These are phyloP conservation scores for Atta cephalotes DNA, from an alignment of 1,140 invertebrate species.

Conservation along the genomic window DNA sequence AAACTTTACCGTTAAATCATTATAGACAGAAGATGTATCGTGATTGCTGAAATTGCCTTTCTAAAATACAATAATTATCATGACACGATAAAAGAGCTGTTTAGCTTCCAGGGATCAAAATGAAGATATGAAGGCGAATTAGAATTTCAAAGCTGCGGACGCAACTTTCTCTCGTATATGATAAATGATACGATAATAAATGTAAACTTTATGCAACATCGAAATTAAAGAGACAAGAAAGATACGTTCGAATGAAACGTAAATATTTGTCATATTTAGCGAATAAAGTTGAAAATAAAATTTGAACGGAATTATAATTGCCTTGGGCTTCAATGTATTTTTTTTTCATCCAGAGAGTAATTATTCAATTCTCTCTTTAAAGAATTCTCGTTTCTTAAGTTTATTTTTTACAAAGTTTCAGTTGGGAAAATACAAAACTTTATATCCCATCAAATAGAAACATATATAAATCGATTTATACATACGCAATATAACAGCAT, in stretches of 20 bases:
- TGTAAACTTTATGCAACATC: background rate
- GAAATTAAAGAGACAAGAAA: background rate
- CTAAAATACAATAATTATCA: background rate
- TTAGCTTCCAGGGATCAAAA: background rate
- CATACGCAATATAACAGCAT: background rate
- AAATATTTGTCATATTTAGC: background rate
- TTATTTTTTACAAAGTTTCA: background rate
- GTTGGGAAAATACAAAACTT: background rate
- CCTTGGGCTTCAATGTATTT: background rate
- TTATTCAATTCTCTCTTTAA: background rate
- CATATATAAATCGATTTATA: background rate
- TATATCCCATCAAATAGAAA: background rate
- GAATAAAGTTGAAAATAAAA: conserved; percentile 6
- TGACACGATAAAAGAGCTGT: background rate
- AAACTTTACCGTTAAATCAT: background rate
- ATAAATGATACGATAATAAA: background rate
- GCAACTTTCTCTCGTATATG: background rate
- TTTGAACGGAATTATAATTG: background rate
- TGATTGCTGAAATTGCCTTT: conserved; percentile 3
- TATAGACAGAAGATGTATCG: background rate
- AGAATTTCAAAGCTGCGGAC: background rate
- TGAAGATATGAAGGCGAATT: background rate
- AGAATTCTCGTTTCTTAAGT: background rate
- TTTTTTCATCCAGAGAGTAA: background rate
- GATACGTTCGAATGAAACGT: background rate